Evolutionary conservation across 1,140 invertebrate species (phyloP).

Genomic region (Aphidius gifuensis): DNA sequence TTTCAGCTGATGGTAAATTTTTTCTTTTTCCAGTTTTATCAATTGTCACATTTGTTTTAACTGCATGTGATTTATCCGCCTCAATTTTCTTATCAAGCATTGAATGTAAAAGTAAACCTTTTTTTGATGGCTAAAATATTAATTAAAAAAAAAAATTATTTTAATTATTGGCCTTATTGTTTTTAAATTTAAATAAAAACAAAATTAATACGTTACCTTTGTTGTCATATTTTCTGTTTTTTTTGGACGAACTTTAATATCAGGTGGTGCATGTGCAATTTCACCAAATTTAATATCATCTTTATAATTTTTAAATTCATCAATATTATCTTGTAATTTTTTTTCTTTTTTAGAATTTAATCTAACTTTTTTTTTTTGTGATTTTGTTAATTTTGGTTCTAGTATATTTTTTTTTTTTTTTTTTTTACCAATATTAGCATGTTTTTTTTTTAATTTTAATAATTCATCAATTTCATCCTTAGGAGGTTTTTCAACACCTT

Average conservation of each 20-base stretch:
- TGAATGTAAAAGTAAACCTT: conserved; percentile 57
- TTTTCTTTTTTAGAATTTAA: conserved; percentile 52
- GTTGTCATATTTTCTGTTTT: conserved; percentile 45
- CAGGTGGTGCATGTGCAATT: conserved; percentile 64
- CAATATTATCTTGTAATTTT: conserved; percentile 37
- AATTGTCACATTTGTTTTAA: conserved; percentile 28
- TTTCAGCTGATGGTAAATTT: conserved; percentile 56
- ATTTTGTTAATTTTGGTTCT: conserved; percentile 48
- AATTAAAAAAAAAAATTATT: conserved; percentile 30
- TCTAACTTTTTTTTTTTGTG: conserved; percentile 50
- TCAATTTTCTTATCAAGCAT: conserved; percentile 41
- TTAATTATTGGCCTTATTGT: background rate
- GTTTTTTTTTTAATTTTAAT: conserved; percentile 45
- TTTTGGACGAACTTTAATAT: conserved; percentile 53
- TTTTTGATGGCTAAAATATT: conserved; percentile 54
- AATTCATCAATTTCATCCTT: conserved; percentile 55
- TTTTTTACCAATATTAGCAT: conserved; percentile 45
- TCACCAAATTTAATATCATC: conserved; percentile 68
- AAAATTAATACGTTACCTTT: conserved; percentile 52
- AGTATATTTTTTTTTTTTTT: conserved; percentile 46
- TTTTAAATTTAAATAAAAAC: background rate
- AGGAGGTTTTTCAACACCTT: conserved; percentile 48
- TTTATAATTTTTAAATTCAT: conserved; percentile 46
- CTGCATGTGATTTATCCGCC: conserved; percentile 10
- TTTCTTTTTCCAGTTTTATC: conserved; percentile 60